These are phyloP conservation scores for Drosophila paulistorum DNA, from an alignment of 1,140 invertebrate species.

Conservation along the genomic window DNA sequence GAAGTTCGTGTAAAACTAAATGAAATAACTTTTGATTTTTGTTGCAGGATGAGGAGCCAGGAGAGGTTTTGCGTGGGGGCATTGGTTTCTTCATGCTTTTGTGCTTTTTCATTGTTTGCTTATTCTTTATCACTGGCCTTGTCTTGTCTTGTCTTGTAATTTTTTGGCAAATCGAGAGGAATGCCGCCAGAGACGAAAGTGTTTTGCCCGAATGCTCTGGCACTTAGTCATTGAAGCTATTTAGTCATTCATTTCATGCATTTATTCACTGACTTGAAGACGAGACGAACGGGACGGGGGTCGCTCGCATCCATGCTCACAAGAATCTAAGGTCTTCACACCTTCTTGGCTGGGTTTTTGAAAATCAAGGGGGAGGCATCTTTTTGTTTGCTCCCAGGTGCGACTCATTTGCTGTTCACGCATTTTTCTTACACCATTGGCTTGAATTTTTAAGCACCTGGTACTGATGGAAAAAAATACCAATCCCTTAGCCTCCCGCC, in stretches of 20 bases:
- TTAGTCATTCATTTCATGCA: slow-evolving; percentile 79
- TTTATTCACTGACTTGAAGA: slow-evolving; percentile 68
- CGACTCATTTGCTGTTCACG: slow-evolving; percentile 65
- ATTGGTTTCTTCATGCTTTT: background rate
- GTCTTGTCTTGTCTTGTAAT: background rate
- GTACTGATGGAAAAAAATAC: slow-evolving; percentile 30
- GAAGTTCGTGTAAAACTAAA: background rate
- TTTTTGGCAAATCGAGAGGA: slow-evolving; percentile 6
- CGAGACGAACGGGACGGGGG: too few relatives aligned
- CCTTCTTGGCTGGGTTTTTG: background rate
- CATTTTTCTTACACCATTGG: slow-evolving; percentile 52
- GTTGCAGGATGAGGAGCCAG: background rate
- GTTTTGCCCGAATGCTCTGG: slow-evolving; percentile 47
- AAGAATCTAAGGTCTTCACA: slow-evolving; percentile 1
- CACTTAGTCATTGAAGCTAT: slow-evolving; percentile 75
- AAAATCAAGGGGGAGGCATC: background rate
- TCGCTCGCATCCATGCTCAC: too few relatives aligned
- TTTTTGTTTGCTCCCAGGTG: slow-evolving; percentile 48
- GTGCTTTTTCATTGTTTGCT: slow-evolving; percentile 4
- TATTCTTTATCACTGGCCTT: slow-evolving; percentile 16
- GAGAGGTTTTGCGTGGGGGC: too few relatives aligned
- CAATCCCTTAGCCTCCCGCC: background rate
- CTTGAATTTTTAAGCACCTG: slow-evolving; percentile 65
- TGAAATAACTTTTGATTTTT: slow-evolving; percentile 6
- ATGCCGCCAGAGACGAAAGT: slow-evolving; percentile 11